Evolutionary conservation across 2,888 invertebrate species (phyloP).

Genomic region (Lepidonotus clava): DNA sequence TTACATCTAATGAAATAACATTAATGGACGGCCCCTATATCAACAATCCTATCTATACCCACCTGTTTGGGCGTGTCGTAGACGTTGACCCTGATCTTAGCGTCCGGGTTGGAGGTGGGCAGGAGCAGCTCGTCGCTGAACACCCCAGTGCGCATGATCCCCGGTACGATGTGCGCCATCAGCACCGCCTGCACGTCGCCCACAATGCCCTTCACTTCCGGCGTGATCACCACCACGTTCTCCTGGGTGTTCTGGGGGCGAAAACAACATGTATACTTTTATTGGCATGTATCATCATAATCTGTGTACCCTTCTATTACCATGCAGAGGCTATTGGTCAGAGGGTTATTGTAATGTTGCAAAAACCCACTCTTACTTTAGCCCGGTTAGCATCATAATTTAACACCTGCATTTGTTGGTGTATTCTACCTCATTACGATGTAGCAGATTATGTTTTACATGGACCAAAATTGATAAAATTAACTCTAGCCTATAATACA

Average conservation of each 20-base stretch:
- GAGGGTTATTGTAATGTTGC: background rate
- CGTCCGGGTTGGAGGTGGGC: constrained; percentile 79
- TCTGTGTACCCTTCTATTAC: no score
- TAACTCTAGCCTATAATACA: no score
- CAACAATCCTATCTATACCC: no score
- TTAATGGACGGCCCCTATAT: background rate
- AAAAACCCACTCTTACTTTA: background rate
- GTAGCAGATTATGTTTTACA: no score
- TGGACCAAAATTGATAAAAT: background rate
- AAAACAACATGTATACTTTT: background rate
- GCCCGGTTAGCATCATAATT: no score
- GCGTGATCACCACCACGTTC: constrained; percentile 58
- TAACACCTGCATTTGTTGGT: no score
- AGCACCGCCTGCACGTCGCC: constrained; percentile 81
- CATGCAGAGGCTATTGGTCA: background rate
- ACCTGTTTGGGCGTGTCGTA: constrained; percentile 82
- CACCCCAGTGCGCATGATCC: constrained; percentile 83
- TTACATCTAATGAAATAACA: no score
- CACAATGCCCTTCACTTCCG: constrained; percentile 61
- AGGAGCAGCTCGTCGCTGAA: constrained; percentile 82
- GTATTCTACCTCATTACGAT: no score
- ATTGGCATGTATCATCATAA: no score
- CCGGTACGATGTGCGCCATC: constrained; percentile 84
- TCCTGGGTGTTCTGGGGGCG: background rate
- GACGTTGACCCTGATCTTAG: constrained; percentile 83